Evolutionary conservation across 2,888 invertebrate genomes (phyloP), one percentile per base, ranked within the genome.

Genomic region (Trileptium ribeirensis): DNA sequence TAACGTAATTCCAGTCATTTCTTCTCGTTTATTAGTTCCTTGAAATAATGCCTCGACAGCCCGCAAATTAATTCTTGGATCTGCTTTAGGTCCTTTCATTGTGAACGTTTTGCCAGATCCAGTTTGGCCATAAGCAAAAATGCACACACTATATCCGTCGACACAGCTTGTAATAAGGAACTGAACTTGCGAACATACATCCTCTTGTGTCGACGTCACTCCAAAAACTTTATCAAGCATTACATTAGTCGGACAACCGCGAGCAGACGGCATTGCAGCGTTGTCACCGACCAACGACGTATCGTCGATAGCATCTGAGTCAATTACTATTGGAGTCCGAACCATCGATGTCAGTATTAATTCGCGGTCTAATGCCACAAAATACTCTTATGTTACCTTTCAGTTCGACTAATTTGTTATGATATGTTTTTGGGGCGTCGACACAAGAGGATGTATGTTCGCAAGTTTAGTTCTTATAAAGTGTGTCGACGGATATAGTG

Each of bases 101-200:
- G 91, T 91, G 86, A 89, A 90, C 0, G 91, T 91, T 85, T 91
- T 91, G 67, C 90, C 90, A 82, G 90, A 90, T 67, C 91, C 89
- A 1, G 90, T 90, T 83, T 90, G 89, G 3, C 90, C 90, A 82
- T 90, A 90, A 3, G 90, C 90, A 83, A 89, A 89, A 77, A 90
- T 89, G 82, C 89, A 89, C 0, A 89, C 89, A 85, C 89, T 90
- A 84, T 88, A 89, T 19, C 90, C 90, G 83, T 90, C 90, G 81
- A 89, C 86, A 3, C 88, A 89, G 34, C 90, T 91, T 84, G 91
- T 91, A 67, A 91, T 89, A 38, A 87, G 84, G n/a, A 86, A 87
- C n/a, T 84, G 84, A 2, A 87, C 84, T 36, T 86, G 84, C 15
- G 83, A 83, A 82, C 79, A 79, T 83, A 84, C 83, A 67, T 84